Evolutionary conservation across 1,140 invertebrate genomes (phyloP), one percentile per base, ranked within the genome.

Genomic region (Temnothorax longispinosus): DNA sequence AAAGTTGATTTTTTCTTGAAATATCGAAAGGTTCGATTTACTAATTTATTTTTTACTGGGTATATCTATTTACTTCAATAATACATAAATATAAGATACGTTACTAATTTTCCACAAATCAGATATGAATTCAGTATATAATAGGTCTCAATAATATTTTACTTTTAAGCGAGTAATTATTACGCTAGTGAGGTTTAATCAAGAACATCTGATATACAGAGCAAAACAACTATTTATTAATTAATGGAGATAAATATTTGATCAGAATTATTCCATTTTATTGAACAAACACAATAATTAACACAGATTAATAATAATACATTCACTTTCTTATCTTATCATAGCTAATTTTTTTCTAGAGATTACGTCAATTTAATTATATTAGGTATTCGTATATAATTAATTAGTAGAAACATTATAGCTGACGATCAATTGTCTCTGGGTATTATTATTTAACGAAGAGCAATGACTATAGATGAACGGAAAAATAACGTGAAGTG

Each of bases 391-490:
- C 32, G 35, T 72, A 72, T 18, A 50, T 78, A 18, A 47, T 67
- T 65, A 27, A 47, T 52, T 80, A 47, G 3, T 41, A 18, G 27
- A 21, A 72, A 82, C 38, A n/a, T 35, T 72, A 72, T 72, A 72
- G 4, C n/a, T 35, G 38, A 58, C 38, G 60, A 58, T 8, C 27
- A 21, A 64, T 50, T 75, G 41, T 62, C 27, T 50, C 13, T 38
- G 27, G 27, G 4, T 74, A 60, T 72, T 82, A 44, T 84, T 75
- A 82, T 74, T 74, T 75, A 84, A 84, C 15, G 69, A 8, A 60
- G 27, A 21, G 2, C 41, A 47, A 72, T 7, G 6, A 75, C 35
- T 84, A 81, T n/a, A 56, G 44, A 15, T 0, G 35, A 41, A 78
- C 7, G 41, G 44, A 35, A 67, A 64, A 78, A 78, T 47, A 65